phyloP scores from a whole-genome alignment of 2,797 vertebrate genomes.

The Pampus argenteus region DNA sequence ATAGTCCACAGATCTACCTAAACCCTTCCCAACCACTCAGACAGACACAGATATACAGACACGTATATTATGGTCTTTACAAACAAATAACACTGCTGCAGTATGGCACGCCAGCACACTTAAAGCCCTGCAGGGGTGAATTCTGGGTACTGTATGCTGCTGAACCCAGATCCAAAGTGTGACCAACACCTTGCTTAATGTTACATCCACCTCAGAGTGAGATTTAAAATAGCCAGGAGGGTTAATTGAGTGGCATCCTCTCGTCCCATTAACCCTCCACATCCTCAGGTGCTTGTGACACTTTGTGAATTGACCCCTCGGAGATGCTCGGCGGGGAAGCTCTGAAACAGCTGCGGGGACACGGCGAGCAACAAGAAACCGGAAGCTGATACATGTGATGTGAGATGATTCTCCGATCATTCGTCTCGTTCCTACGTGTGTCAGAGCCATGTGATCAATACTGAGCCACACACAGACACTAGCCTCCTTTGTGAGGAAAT shows the following conservation, averaged over 20 bases:
- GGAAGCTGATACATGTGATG: conserved; percentile 78
- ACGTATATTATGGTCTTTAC: conserved; percentile 55
- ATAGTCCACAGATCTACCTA: conserved; percentile 1
- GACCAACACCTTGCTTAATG: conserved; percentile 66
- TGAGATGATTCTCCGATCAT: conserved; percentile 80
- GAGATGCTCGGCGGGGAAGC: conserved; percentile 68
- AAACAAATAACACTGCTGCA: conserved; percentile 61
- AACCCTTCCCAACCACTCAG: conserved; percentile 17
- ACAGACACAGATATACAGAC: conserved; percentile 77
- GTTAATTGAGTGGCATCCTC: conserved; percentile 33
- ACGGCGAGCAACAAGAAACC: conserved; percentile 38
- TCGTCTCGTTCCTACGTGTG: conserved; percentile 60
- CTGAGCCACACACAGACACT: conserved; percentile 86
- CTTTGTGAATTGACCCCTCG: conserved; percentile 82
- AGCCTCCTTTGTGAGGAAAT: conserved; percentile 83
- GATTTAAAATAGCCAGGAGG: conserved; percentile 18
- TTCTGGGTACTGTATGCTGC: conserved; percentile 69
- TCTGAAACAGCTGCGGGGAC: conserved; percentile 81
- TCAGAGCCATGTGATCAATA: conserved; percentile 71
- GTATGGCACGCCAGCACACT: conserved; percentile 66
- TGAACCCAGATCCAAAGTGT: conserved; percentile 73
- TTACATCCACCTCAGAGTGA: conserved; percentile 22
- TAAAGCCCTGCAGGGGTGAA: conserved; percentile 78
- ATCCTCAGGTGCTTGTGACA: conserved; percentile 76
- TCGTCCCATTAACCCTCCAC: conserved; percentile 15